Base-by-base conservation (phyloP, 2,888 invertebrate species). In the Mythimna pallens region DNA sequence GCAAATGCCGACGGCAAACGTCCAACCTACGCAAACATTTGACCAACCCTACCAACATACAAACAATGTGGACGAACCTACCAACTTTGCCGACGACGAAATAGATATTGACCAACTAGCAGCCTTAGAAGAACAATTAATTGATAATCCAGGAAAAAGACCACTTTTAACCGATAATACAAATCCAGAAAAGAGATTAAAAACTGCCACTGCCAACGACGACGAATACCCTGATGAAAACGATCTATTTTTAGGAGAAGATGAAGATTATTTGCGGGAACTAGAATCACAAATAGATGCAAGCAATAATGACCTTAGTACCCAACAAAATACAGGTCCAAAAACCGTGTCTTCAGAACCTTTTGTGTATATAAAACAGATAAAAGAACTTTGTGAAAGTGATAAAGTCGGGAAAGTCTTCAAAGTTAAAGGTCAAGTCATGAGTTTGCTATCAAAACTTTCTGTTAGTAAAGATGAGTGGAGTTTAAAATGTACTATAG, bases 341-440 rank as follows among this genome's bases (percentile, higher is more conserved):
- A 82, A 82, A 47, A 30, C 84, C 0, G 80, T 94, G 6, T 76
- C 92, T 10, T 40, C 89, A 0, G 93, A 94, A 73, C 96, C 96
- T 0, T 96, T 93, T 74, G 89, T 94, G 6, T 96, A 95, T 83
- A 93, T 97, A 70, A 95, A 94, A 82, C 95, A 96, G 82, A 92
- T 96, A 25, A 92, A 92, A 22, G 93, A 94, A 10, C 82, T 94
- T 82, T 83, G 71, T 47, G 91, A 91, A 0, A 78, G 78, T 14
- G 92, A 93, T 20, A 94, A 89, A 73, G 86, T 81, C 2, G 94
- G 94, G 0, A 96, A 93, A 71, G 95, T 93, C 36, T 97, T 96
- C 75, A 96, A 92, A 80, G 95, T 97, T 0, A 97, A 96, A 86
- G 97, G 95, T 0, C 97, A 97, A 87, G 96, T 97, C 70, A 93